Evolutionary conservation across 2,888 invertebrate genomes (phyloP).

Genomic region (Perizoma flavofasciatum): DNA sequence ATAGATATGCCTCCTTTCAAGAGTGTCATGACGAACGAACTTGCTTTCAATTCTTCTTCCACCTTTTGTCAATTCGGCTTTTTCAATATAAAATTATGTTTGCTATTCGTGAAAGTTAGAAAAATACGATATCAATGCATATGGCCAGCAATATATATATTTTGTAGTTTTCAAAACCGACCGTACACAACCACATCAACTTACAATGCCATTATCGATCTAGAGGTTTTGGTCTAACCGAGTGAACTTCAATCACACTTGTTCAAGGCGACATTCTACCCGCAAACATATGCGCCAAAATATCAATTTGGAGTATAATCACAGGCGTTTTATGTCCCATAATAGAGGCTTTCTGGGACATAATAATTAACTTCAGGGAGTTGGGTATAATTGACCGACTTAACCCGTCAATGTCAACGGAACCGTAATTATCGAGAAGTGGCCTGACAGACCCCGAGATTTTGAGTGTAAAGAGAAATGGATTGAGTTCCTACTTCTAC

Average conservation of each 20-base stretch:
- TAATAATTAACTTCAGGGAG: conserved; percentile 53
- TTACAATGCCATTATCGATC: no score
- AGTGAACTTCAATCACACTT: background rate
- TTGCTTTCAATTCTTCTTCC: no score
- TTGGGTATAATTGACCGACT: conserved; percentile 46
- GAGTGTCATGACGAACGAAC: no score
- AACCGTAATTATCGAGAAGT: conserved; percentile 45
- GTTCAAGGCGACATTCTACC: conserved; percentile 13
- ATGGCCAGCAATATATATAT: no score
- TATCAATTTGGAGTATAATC: conserved; percentile 47
- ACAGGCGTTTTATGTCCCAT: conserved; percentile 34
- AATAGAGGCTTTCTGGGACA: conserved; percentile 40
- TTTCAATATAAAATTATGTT: no score
- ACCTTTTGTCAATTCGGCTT: no score
- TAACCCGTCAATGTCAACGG: conserved; percentile 48
- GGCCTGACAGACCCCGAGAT: conserved; percentile 36
- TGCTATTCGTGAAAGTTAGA: no score
- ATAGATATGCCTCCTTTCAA: no score
- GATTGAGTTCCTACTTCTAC: conserved; percentile 1
- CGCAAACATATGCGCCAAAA: conserved; percentile 35
- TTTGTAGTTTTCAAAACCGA: no score
- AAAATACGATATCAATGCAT: no score
- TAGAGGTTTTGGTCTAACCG: background rate
- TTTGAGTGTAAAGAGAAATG: conserved; percentile 21
- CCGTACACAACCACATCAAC: no score